phyloP scores from a whole-genome alignment of 2,113 vertebrate genomes.

The Eulacestoma nigropectus region DNA sequence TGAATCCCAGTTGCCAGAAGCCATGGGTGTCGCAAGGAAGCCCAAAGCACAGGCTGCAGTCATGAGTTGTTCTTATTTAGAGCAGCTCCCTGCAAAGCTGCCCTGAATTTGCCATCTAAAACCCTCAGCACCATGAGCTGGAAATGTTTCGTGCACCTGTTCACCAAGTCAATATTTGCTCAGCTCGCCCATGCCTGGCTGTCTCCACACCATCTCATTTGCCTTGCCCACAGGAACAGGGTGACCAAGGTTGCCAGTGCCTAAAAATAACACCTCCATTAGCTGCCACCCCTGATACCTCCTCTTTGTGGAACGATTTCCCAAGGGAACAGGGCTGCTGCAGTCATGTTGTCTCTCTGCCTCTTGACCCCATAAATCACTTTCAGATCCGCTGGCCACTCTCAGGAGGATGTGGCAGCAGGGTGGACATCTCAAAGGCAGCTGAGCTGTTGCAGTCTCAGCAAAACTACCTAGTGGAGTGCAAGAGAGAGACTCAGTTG shows the following conservation, averaged over 20 bases:
- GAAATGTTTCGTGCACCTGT: not conserved
- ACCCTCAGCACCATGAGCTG: not conserved
- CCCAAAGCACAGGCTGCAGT: not conserved
- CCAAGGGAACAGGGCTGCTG: not conserved
- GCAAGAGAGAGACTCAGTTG: not conserved
- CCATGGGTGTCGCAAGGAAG: not conserved
- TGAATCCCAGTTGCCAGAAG: accelerated
- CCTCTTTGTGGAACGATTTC: not conserved
- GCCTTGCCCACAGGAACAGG: not conserved
- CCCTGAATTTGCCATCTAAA: not conserved
- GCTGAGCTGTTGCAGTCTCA: not conserved
- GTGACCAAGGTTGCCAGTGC: not conserved
- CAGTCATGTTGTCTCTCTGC: not conserved
- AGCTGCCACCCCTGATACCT: not conserved
- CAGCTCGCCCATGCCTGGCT: not conserved
- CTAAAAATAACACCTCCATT: not conserved
- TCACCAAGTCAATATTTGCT: not conserved
- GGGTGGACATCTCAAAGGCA: not conserved
- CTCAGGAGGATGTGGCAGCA: not conserved
- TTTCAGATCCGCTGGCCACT: not conserved
- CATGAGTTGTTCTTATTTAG: not conserved
- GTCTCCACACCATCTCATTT: not conserved
- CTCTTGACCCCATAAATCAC: not conserved
- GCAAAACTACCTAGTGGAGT: not conserved
- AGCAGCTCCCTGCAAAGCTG: not conserved